A percentile compares a stretch with the other conserved stretches of the same genome.
Conservation (phyloP, 2,113 vertebrate genomes). For the Lanius collurio region DNA sequence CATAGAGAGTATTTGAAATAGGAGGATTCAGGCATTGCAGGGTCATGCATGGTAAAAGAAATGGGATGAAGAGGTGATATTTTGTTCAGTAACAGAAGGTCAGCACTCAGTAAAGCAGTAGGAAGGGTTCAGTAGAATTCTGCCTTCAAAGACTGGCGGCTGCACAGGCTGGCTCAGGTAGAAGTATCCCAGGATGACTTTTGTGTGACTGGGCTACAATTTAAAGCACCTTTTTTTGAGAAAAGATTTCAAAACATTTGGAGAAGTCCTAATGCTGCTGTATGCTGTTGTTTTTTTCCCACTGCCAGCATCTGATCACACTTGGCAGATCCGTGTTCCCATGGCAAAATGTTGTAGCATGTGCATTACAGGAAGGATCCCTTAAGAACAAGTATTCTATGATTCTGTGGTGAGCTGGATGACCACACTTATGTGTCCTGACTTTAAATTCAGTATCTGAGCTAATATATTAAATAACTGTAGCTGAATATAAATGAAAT, state of each 20-base stretch:
- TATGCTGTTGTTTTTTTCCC: background rate
- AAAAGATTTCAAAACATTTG: background rate
- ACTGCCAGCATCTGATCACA: background rate
- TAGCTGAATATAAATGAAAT: background rate
- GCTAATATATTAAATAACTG: background rate
- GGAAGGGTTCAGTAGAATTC: background rate
- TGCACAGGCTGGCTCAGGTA: background rate
- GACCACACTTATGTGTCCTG: background rate
- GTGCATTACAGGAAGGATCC: rapidly evolving
- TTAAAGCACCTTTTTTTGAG: background rate
- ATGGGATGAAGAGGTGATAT: background rate
- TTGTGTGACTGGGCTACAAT: background rate
- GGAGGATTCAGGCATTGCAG: background rate
- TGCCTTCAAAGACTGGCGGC: background rate
- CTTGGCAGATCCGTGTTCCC: rapidly evolving
- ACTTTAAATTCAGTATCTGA: background rate
- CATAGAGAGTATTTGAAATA: background rate
- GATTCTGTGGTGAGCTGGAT: background rate
- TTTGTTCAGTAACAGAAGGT: background rate
- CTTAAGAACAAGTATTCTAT: background rate
- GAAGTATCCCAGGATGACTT: background rate
- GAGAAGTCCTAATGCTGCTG: background rate
- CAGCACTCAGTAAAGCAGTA: background rate
- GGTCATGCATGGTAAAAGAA: background rate
- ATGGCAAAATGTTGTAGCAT: background rate